Evolutionary conservation across 2,888 invertebrate genomes (phyloP).

Genomic region (Stramonita haemastoma): DNA sequence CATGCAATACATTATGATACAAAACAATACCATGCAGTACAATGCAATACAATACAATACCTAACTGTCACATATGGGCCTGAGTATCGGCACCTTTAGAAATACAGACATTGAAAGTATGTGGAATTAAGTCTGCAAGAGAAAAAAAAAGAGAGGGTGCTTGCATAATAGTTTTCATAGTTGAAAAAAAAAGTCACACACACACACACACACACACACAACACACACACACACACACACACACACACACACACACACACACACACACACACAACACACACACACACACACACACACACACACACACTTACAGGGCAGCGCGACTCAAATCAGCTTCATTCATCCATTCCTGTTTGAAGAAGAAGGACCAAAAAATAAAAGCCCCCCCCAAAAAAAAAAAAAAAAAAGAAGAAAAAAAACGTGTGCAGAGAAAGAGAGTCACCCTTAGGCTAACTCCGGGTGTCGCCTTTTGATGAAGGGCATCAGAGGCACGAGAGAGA

Average conservation of each 20-base stretch:
- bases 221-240: slow-evolving; percentile 1
- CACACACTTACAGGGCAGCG: background rate
- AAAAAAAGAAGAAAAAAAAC: background rate
- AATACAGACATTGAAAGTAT: no score
- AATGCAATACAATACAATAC: no score
- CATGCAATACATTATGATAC: no score
- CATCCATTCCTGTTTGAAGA: background rate
- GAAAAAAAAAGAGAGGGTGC: no score
- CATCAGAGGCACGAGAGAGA: background rate
- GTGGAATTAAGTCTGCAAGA: no score
- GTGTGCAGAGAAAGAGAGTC: background rate
- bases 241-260: background rate
- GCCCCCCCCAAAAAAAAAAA: background rate
- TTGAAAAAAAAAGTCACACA: background rate
- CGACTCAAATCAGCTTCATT: background rate
- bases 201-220: background rate
- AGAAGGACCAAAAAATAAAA: background rate
- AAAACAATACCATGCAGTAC: no score
- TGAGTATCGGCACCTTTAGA: no score
- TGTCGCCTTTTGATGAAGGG: slow-evolving; percentile 35
- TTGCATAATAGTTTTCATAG: no score
- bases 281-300: slow-evolving; percentile 27
- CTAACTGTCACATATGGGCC: no score
- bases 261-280: background rate
- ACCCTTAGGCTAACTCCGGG: slow-evolving; percentile 25